A percentile compares a stretch with the other conserved stretches of the same genome.
phyloP scores from a whole-genome alignment of 2,113 vertebrate genomes.

The Pluvialis apricaria region DNA sequence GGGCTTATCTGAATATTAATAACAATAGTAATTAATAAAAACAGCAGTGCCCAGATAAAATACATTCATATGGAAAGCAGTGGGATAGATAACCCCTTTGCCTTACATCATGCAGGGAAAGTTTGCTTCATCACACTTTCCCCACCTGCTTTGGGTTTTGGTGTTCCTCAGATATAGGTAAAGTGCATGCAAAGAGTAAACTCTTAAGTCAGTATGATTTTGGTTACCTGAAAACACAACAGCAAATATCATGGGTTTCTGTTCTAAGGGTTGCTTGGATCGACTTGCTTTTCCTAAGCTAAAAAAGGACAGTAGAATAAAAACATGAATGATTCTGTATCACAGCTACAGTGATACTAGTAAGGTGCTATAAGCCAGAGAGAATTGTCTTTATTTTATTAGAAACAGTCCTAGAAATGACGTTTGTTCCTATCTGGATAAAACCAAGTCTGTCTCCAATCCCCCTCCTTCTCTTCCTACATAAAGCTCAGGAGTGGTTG shows the following conservation, averaged over 20 bases:
- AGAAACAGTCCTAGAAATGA: not conserved
- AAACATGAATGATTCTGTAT: not conserved
- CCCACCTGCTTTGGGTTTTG: not conserved
- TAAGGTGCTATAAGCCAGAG: not conserved
- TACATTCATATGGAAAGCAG: not conserved
- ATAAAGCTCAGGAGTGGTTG: not conserved
- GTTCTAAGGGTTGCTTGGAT: not conserved
- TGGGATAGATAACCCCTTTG: not conserved
- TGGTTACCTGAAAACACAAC: not conserved
- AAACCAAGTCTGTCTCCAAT: not conserved
- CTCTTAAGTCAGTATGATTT: not conserved
- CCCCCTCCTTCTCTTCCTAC: not conserved
- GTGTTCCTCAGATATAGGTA: not conserved
- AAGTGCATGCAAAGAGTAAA: not conserved
- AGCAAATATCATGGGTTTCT: not conserved
- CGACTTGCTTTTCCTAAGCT: not conserved
- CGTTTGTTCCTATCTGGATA: not conserved
- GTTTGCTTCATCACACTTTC: not conserved
- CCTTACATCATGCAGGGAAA: not conserved
- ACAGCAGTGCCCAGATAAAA: not conserved
- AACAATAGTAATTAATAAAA: not conserved
- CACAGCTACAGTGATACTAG: not conserved
- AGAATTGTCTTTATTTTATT: not conserved
- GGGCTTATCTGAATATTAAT: not conserved
- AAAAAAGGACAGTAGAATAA: not conserved